A percentile compares a stretch with the other conserved stretches of the same genome.
These are phyloP conservation scores for Glandiceps talaboti DNA, from an alignment of 53 echinoderm and acorn worm species.

Conservation along the genomic window DNA sequence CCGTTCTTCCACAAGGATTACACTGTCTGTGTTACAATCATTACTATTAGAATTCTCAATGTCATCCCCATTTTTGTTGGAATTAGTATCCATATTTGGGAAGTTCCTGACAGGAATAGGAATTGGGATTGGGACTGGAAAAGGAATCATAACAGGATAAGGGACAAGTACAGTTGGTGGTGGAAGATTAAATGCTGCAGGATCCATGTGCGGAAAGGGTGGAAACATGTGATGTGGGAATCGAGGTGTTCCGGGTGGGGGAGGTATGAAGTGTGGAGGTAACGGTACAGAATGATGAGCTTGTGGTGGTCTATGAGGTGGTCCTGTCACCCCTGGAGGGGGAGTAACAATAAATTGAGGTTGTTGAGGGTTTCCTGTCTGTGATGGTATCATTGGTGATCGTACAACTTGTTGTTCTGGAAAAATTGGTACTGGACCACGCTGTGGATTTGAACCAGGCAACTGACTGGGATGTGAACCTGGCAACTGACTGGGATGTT, in stretches of 20 bases:
- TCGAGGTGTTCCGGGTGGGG: background rate
- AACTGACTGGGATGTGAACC: background rate
- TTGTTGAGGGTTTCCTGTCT: background rate
- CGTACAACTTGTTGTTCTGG: background rate
- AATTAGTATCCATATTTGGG: too few relatives aligned
- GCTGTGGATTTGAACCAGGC: background rate
- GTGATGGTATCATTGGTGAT: background rate
- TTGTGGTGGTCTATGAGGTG: background rate
- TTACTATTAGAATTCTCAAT: too few relatives aligned
- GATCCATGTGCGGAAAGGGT: background rate
- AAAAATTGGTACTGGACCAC: background rate
- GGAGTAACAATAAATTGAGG: background rate
- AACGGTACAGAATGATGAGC: background rate
- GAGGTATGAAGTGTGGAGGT: background rate
- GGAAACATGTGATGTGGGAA: background rate
- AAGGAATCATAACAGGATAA: slow-evolving; percentile 81
- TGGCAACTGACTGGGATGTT: background rate
- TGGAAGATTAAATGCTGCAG: slow-evolving; percentile 25
- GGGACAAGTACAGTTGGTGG: slow-evolving; percentile 89
- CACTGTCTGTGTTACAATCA: too few relatives aligned
- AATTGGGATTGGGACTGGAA: slow-evolving; percentile 80
- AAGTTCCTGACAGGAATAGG: slow-evolving; percentile 65
- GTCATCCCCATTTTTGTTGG: too few relatives aligned
- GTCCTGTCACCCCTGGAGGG: background rate
- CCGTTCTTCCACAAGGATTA: too few relatives aligned